Percentiles rank a stretch among this genome's conserved stretches.
Conservation (phyloP, 2,888 invertebrate genomes). For the Brachypalpus laphriformis region DNA sequence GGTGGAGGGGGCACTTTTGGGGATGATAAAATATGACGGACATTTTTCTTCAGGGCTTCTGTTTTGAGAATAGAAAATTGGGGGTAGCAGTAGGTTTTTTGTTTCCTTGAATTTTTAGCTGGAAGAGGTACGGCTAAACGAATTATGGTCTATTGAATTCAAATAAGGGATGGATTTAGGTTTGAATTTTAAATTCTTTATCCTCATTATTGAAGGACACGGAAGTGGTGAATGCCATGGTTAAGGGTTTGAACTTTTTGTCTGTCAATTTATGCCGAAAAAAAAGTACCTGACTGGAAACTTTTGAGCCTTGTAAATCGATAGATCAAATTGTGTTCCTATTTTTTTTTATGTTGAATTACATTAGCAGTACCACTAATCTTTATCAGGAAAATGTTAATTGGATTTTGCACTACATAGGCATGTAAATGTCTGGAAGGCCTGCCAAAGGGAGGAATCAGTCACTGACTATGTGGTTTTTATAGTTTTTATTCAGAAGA, state of each 20-base stretch:
- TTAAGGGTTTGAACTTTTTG: background rate
- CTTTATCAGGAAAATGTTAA: too few species aligned
- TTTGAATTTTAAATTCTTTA: background rate
- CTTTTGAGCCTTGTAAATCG: too few species aligned
- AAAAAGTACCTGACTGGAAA: background rate
- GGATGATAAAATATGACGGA: conserved; percentile 2
- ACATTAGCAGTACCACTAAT: too few species aligned
- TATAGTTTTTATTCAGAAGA: too few species aligned
- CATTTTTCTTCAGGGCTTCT: background rate
- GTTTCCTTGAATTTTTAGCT: background rate
- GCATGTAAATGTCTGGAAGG: too few species aligned
- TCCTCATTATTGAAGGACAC: too few species aligned
- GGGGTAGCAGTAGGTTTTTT: background rate
- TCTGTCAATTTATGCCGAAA: background rate
- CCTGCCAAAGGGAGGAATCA: too few species aligned
- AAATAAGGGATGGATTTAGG: background rate
- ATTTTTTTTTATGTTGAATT: too few species aligned
- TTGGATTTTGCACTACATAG: too few species aligned
- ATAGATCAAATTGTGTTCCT: too few species aligned
- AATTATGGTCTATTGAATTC: background rate
- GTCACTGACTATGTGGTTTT: too few species aligned
- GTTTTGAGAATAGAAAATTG: background rate
- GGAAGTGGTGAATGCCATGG: background rate
- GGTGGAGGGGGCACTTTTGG: background rate
- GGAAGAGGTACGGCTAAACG: background rate